Base-by-base conservation (phyloP, 1,140 invertebrate species). In the Tetranychus urticae region DNA sequence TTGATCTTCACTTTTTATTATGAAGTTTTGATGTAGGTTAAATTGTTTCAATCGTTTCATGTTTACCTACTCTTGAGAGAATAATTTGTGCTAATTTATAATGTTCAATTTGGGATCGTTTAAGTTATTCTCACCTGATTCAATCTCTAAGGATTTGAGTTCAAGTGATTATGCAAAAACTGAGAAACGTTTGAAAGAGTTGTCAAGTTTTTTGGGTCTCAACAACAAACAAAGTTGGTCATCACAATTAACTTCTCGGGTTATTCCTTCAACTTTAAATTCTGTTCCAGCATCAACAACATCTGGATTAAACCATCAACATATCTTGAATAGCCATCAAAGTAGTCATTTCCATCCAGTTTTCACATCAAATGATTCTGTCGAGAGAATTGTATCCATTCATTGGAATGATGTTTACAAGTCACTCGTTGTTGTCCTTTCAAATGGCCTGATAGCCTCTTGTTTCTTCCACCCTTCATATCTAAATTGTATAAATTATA, bases 391-490 rank as follows among this genome's bases (percentile, higher is more conserved):
- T 6, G n/a, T 52, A 12, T n/a, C 50, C 13, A 52, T 23, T 23
- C 50, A 52, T 23, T 52, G 50, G 50, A 33, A 52, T 52, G 50
- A 52, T 23, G 50, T 31, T 6, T 52, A 52, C 23, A 6, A 52
- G 46, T 60, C 45, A 50, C 62, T 33, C 37, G 61, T 46, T 31
- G 35, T 35, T 33, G 60, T 46, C 45, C 62, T 62, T 63, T 62
- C 37, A 39, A 63, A 62, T 56, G 64, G 64, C 45, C 39, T 58
- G 33, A 50, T 65, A 60, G 61, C 54, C 48, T 60, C 54, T 34
- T 47, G 63, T 23, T 54, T 58, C 54, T 62, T 63, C 3, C 56
- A 62, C 23, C 33, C 4, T 48, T 4, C n/a, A n/a, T 56, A 58
- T 57, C 56, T 58, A 8, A 60, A 60, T 48, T 55, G 46, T 42